These are phyloP conservation scores for Chrysemys picta DNA, from an alignment of 2,113 vertebrate species.

Conservation along the genomic window DNA sequence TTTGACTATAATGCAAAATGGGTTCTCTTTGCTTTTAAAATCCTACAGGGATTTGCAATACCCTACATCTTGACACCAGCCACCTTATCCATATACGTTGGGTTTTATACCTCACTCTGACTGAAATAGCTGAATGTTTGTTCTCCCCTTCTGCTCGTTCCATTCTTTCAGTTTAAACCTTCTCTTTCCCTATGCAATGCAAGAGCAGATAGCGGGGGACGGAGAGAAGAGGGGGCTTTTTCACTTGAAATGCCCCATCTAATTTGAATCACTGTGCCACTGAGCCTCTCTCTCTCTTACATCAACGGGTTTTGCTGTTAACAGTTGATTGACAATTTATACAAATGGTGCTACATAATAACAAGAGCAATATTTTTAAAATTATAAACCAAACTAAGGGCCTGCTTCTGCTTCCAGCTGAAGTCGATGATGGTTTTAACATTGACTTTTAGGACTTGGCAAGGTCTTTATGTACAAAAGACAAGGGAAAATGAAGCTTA, in stretches of 20 bases:
- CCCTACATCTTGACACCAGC: neutral
- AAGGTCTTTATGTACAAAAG: neutral
- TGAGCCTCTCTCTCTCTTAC: neutral
- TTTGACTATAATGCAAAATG: neutral
- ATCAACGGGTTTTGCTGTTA: neutral
- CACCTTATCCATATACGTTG: neutral
- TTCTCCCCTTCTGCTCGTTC: neutral
- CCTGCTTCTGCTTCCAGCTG: neutral
- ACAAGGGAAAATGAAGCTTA: neutral
- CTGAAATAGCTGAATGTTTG: neutral
- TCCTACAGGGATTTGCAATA: neutral
- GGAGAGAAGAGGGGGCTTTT: neutral
- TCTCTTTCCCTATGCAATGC: neutral
- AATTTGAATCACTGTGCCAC: neutral
- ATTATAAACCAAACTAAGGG: neutral
- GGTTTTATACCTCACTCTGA: neutral
- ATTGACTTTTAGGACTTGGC: neutral
- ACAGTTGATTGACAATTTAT: neutral
- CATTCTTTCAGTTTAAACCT: neutral
- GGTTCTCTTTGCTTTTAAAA: neutral
- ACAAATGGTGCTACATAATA: neutral
- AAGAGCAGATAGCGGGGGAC: neutral
- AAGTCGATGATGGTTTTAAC: neutral
- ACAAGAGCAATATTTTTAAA: neutral
- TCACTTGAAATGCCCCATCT: neutral